These are phyloP conservation scores for Sylvilagus floridanus DNA, from an alignment of 2,797 vertebrate genomes.

Conservation along the genomic window DNA sequence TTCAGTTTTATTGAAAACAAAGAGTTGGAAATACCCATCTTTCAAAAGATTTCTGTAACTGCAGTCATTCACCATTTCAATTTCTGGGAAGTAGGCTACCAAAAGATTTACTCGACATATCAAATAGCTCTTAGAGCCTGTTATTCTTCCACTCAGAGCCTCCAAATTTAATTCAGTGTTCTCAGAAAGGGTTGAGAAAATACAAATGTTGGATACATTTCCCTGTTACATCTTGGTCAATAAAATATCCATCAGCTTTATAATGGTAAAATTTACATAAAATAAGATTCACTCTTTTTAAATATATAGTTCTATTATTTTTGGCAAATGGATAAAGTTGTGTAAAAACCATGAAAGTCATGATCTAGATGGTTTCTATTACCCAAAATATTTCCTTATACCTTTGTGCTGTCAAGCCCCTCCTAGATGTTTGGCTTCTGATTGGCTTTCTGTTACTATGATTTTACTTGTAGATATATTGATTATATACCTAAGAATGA, in stretches of 20 bases:
- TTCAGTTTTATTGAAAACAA: conserved; percentile 38
- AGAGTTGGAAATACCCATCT: not conserved
- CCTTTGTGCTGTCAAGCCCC: not conserved
- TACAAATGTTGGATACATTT: conserved; percentile 25
- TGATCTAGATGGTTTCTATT: not conserved
- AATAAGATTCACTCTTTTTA: not conserved
- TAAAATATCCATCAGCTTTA: not conserved
- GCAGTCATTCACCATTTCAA: not conserved
- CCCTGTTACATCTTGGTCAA: not conserved
- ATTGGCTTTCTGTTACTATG: not conserved
- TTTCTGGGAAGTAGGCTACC: conserved; percentile 8
- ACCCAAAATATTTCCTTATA: not conserved
- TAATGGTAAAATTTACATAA: not conserved
- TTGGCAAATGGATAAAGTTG: not conserved
- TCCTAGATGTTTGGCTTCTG: not conserved
- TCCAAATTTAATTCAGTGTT: conserved; percentile 32
- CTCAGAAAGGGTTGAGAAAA: conserved; percentile 16
- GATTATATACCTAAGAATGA: not conserved
- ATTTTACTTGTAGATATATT: not conserved
- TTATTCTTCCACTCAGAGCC: not conserved
- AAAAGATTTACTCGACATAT: conserved; percentile 21
- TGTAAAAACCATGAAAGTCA: not conserved
- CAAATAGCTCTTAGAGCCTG: not conserved
- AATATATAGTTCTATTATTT: not conserved
- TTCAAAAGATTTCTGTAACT: conserved; percentile 27